phyloP scores from a whole-genome alignment of 1,140 invertebrate genomes.

The Cataglyphis hispanica region DNA sequence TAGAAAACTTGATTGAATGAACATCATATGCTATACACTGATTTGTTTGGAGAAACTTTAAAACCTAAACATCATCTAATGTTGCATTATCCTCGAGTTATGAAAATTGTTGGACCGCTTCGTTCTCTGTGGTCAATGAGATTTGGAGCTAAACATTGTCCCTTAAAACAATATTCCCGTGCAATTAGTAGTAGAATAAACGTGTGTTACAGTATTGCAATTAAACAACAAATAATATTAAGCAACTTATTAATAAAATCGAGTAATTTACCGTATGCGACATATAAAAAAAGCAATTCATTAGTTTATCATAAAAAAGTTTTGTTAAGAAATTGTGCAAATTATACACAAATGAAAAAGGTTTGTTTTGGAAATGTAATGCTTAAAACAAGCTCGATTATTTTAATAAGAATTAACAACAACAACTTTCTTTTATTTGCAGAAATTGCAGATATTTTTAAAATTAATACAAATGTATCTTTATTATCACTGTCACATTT shows the following conservation, averaged over 20 bases:
- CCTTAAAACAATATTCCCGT: constrained; percentile 23
- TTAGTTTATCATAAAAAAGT: neutral
- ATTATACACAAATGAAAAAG: too few species aligned
- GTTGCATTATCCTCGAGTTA: constrained; percentile 28
- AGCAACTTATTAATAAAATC: neutral
- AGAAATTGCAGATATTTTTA: too few species aligned
- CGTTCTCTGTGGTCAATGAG: constrained; percentile 1
- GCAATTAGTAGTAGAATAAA: constrained; percentile 4
- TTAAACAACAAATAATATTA: constrained; percentile 25
- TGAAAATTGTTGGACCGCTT: constrained; percentile 15
- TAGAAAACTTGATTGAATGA: constrained; percentile 18
- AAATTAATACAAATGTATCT: too few species aligned
- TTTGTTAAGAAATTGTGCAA: neutral
- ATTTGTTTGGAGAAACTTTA: constrained; percentile 11
- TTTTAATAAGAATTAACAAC: too few species aligned
- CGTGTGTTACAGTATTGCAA: constrained; percentile 1
- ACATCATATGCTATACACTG: constrained; percentile 4
- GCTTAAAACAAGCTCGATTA: too few species aligned
- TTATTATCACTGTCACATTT: too few species aligned
- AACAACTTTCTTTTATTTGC: too few species aligned
- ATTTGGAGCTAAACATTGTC: constrained; percentile 16
- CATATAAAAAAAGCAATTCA: constrained; percentile 14
- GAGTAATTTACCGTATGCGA: neutral
- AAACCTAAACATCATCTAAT: constrained; percentile 15
- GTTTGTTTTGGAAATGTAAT: too few species aligned